These are phyloP conservation scores for Melanocharis versteri DNA, from an alignment of 2,113 vertebrate genomes.

Conservation along the genomic window DNA sequence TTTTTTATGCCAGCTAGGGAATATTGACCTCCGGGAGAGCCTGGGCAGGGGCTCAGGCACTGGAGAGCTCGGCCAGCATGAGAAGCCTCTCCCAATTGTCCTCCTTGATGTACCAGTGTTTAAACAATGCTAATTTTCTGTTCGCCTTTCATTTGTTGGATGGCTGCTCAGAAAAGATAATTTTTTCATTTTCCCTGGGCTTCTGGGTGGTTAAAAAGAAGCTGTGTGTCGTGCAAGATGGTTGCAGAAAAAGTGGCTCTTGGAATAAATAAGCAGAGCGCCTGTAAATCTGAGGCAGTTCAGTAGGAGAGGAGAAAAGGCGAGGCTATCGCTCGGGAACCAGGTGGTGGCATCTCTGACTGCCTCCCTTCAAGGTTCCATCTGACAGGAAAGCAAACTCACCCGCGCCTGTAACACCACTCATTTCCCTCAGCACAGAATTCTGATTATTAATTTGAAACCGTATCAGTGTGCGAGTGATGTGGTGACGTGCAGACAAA, in stretches of 20 bases:
- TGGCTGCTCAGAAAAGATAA: background rate
- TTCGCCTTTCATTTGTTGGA: background rate
- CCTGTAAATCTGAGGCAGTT: background rate
- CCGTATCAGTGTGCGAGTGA: background rate
- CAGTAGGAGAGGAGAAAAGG: background rate
- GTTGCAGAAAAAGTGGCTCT: background rate
- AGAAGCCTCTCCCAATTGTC: background rate
- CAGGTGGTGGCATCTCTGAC: fast-evolving
- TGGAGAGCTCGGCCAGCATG: background rate
- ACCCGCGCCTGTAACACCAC: fast-evolving
- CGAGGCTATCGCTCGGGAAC: fast-evolving
- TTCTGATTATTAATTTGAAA: background rate
- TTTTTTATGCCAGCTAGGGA: background rate
- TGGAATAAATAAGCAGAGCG: background rate
- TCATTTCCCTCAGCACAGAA: background rate
- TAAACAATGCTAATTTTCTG: background rate
- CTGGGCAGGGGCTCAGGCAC: background rate
- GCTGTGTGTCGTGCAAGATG: background rate
- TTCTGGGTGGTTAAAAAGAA: background rate
- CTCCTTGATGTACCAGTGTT: background rate
- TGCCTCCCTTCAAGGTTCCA: background rate
- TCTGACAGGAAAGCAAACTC: background rate
- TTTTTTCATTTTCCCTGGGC: background rate
- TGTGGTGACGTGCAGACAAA: background rate
- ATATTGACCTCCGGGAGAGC: background rate